phyloP scores from a whole-genome alignment of 2,888 invertebrate species.

The Sclerodermus sp. region DNA sequence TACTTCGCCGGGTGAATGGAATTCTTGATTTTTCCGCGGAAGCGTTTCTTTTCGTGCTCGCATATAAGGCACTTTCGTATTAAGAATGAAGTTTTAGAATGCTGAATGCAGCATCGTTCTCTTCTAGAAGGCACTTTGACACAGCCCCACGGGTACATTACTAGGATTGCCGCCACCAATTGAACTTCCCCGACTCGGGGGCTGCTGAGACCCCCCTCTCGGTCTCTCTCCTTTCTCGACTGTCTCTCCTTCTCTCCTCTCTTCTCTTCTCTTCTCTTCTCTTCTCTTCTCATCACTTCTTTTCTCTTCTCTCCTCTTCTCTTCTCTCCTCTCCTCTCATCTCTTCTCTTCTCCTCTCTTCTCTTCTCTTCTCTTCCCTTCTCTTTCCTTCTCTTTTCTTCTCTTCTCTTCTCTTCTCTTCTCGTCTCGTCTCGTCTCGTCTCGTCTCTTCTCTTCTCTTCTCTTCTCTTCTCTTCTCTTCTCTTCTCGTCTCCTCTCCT shows the following conservation, averaged over 20 bases:
- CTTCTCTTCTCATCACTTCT: background rate
- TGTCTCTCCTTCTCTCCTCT: too few species aligned
- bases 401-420: too few species aligned
- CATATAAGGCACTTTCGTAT: conserved; percentile 16
- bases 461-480: too few species aligned
- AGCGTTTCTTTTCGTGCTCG: background rate
- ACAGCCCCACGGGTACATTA: conserved; percentile 56
- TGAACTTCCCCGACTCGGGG: conserved; percentile 43
- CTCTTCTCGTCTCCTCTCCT: background rate
- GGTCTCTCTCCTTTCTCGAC: too few species aligned
- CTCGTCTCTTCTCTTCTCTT: background rate
- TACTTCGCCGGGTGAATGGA: conserved; percentile 11
- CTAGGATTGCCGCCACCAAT: conserved; percentile 52
- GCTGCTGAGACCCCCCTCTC: too few species aligned
- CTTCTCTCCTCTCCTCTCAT: too few species aligned
- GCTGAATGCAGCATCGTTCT: conserved; percentile 34
- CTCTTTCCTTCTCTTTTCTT: too few species aligned
- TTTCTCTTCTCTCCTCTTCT: too few species aligned
- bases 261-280: background rate
- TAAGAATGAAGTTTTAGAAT: conserved; percentile 45
- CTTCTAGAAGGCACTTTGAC: conserved; percentile 48
- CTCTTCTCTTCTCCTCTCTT: too few species aligned
- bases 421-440: background rate
- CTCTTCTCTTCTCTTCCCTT: too few species aligned
- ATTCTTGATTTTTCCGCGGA: conserved; percentile 13